Base-by-base conservation (phyloP, 2,888 invertebrate genomes). In the Belgica antarctica region DNA sequence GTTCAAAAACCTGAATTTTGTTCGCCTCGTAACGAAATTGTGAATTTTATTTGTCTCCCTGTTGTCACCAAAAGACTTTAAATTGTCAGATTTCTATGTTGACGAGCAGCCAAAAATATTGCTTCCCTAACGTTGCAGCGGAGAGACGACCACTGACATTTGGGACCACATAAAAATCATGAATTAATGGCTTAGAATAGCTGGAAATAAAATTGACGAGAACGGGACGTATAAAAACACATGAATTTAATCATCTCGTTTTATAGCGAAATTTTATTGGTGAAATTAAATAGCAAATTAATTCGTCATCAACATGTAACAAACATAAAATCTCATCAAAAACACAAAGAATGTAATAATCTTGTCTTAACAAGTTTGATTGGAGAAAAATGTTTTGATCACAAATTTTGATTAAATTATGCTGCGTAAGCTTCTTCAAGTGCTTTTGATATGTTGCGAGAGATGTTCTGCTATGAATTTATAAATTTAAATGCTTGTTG, bases 241-340 rank as follows among this genome's bases (percentile, higher is more conserved):
- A 66, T 27, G 46, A 47, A 27, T 66, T 47, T 66, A 66, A 66
- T 66, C 65, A 66, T 66, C 27, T 25, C 19, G 7, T 8, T 66
- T 66, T 66, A 66, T 34, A 46, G 46, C 68, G 25, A 24, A 25
- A 46, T 24, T 68, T 68, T 68, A 52, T 68, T 68, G 34, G 19
- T 22, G 19, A 12, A 62, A 62, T 62, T 61, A 61, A 61, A 61
- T 24, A 17, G 47, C 17, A 66, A 66, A 66, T 66, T 68, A 68
- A 68, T 68, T 68, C 28, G 47, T 46, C 65, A 46, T 66, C 47
- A 66, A 66, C 65, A 66, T 68, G 68, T 47, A 68, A 68, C 68
- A 57, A 68, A 68, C 34, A 68, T 68, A 68, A 68, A 62, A 19
- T 52, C 52, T 52, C 19, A 52, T 17, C 17, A 5, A 22, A 52